Base-by-base conservation (phyloP, 1,140 invertebrate species). In the Drosophila orena region DNA sequence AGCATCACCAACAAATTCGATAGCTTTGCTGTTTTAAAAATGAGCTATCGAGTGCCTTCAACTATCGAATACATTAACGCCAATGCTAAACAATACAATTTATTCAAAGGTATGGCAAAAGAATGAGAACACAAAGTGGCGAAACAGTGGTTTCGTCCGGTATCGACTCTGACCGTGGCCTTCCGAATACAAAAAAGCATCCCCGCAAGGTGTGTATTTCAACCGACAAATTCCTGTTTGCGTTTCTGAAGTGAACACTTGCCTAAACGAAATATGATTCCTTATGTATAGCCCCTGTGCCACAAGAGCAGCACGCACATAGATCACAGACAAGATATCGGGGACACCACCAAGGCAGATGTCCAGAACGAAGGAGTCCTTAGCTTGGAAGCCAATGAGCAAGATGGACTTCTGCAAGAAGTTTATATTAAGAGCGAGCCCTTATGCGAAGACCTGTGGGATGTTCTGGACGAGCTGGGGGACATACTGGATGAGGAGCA, bases 391-490 rank as follows among this genome's bases (percentile, higher is more conserved):
- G 10, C 4, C 7, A 15, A 20, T 20, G 34, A 62, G 34, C 14
- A 30, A 4, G 2, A 30, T 10, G 8, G 8, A 14, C 15, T 20
- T 15, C 2, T 8, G 7, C 17, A 38, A 3, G 24, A 40, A 30
- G 14, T 17, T 49, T n/a, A 2, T 7, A 50, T 66, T 44, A 66
- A 65, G 30, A 35, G 14, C 34, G 44, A 49, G 15, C 60, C 44
- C 1, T 11, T n/a, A 22, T 24, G 11, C 34, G 59, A 49, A 10
- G 62, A 64, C 15, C 8, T 64, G 11, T 14, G 24, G n/a, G 62
- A 65, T 34, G 34, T 65, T 20, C 22, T 66, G 24, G 64, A 66
- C 35, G 60, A 65, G 35, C 60, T 66, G 12, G 60, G 35, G 3
- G 43, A 65, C 6, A 15, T 66, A 7, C 17, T 66, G 11, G 64